Conservation (phyloP, 2,113 vertebrate species). For the Planiliza haematocheilus region DNA sequence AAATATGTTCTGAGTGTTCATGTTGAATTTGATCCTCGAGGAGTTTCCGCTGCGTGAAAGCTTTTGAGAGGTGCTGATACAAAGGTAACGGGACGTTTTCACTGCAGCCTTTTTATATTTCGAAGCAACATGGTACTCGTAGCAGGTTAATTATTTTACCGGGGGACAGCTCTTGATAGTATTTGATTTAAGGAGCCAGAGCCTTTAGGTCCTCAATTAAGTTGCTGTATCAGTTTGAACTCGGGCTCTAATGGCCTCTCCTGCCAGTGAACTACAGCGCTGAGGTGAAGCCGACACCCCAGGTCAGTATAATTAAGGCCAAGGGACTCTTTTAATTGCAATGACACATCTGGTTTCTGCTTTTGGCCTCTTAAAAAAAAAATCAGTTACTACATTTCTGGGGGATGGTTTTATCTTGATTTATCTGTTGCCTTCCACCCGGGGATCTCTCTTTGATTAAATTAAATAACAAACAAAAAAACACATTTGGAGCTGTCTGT, state of each 20-base stretch:
- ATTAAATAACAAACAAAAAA: conserved; percentile 69
- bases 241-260: conserved; percentile 95
- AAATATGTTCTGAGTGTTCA: conserved; percentile 17
- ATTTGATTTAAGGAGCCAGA: conserved; percentile 97
- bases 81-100: conserved; percentile 41
- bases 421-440: conserved; percentile 56
- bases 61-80: conserved; percentile 45
- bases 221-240: conserved; percentile 96
- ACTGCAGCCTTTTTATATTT: conserved; percentile 47
- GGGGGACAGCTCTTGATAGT: conserved; percentile 90
- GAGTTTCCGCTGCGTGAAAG: conserved; percentile 46
- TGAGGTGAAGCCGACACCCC: conserved; percentile 86
- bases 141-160: conserved; percentile 94
- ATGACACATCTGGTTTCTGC: conserved; percentile 96
- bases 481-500: conserved; percentile 75
- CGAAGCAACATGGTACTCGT: conserved; percentile 49
- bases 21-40: conserved; percentile 16
- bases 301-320: conserved; percentile 98
- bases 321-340: conserved; percentile 97
- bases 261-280: conserved; percentile 92
- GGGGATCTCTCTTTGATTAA: conserved; percentile 66
- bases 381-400: conserved; percentile 85
- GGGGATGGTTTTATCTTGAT: conserved; percentile 83
- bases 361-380: conserved; percentile 78
- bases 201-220: conserved; percentile 99